Evolutionary conservation across 2,113 vertebrate genomes (phyloP).

Genomic region (Anhinga rufa): DNA sequence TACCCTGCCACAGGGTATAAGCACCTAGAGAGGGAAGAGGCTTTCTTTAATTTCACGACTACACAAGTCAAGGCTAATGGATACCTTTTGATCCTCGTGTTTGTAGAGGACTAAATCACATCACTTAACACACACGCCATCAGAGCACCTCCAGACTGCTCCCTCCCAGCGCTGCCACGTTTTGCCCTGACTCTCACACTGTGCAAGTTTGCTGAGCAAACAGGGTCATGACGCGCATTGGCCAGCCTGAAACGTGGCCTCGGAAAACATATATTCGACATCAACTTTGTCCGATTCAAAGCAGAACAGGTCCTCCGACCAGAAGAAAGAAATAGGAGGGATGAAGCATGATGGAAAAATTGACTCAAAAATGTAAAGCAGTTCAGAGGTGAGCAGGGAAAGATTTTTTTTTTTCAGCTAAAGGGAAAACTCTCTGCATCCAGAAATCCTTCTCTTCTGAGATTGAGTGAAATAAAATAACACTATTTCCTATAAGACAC

Average conservation of each 20-base stretch:
- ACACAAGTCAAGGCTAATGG: background rate
- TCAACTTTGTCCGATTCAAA: background rate
- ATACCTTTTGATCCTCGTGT: background rate
- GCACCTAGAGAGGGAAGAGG: background rate
- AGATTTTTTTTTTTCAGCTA: background rate
- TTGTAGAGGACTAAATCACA: background rate
- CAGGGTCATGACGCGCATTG: background rate
- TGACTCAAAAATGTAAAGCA: background rate
- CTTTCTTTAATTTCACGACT: background rate
- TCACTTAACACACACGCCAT: background rate
- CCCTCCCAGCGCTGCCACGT: accelerated
- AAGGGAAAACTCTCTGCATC: background rate
- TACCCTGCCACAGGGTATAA: background rate
- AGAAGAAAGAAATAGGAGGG: background rate
- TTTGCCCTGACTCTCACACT: background rate
- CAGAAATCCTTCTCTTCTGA: background rate
- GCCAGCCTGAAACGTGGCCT: background rate
- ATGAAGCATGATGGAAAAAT: background rate
- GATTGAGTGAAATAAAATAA: background rate
- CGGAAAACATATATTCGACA: background rate
- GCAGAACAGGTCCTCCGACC: background rate
- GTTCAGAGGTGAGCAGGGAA: background rate
- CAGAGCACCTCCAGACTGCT: background rate
- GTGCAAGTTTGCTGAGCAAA: background rate
- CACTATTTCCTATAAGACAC: background rate